Base-by-base conservation (phyloP, 2,797 vertebrate species). In the Anguilla marmorata region DNA sequence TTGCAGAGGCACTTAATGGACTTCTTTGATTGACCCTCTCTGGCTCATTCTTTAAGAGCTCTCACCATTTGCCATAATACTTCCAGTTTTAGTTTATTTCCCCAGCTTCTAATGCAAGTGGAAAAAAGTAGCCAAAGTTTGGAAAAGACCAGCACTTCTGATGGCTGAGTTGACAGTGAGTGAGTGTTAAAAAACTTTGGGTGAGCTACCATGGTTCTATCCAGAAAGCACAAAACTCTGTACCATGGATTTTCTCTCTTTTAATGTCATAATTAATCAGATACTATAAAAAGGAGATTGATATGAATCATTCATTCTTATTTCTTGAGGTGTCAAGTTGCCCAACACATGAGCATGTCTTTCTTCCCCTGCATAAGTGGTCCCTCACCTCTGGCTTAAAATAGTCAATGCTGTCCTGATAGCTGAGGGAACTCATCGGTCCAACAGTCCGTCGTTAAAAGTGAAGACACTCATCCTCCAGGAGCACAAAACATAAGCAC, bases 51-150 rank as follows among this genome's bases (percentile, higher is more conserved):
- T 86, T 30, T 86, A 76, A 74, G 37, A 86, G 69, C 63, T 86
- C 86, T 69, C n/a, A 79, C 86, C 72, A 86, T 86, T 79, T 24
- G 86, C 86, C 50, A 86, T 76, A 86, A 86, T 76, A 56, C 72
- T 50, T 30, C 86, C 72, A 33, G 72, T 80, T 87, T 93, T 92
- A 90, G 91, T 91, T 89, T 86, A 91, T 92, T 93, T 91, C 14
- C 88, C 89, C 60, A 74, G 72, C 86, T 89, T 86, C 89, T 89
- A 92, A 92, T 93, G 90, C 90, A 89, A 76, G 91, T 90, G 89
- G 89, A 90, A 87, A 88, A 90, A 93, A 76, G 14, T 9, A 74
- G 27, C 33, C 74, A 30, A 76, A 52, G n/a, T 76, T 48, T 86
- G 72, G n/a, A 79, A 79, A 72, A 74, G 54, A 58, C 48, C 21